A percentile compares a stretch with the other conserved stretches of the same genome.
Evolutionary conservation across 1,140 invertebrate genomes (phyloP).

Genomic region (Portunus trituberculatus): DNA sequence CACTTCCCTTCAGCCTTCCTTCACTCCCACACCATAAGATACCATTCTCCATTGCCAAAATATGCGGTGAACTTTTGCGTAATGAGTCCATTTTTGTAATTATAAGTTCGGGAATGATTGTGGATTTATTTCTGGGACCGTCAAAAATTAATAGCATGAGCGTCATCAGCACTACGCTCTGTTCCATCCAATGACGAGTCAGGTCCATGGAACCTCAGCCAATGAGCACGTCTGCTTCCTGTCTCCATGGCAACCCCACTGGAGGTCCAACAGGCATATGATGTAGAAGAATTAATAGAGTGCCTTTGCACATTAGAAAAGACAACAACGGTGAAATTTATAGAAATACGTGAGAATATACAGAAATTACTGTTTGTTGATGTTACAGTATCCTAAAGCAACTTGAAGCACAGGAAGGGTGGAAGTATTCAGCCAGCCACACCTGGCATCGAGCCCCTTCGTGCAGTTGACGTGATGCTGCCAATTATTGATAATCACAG

Average conservation of each 20-base stretch:
- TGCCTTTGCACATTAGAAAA: neutral
- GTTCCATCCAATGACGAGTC: slow-evolving; percentile 56
- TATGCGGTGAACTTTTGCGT: neutral
- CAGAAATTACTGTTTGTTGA: too few species aligned
- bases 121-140: neutral
- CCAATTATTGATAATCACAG: slow-evolving; percentile 75
- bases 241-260: slow-evolving; percentile 66
- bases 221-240: slow-evolving; percentile 46
- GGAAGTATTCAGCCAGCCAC: neutral
- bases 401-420: too few species aligned
- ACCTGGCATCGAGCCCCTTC: neutral
- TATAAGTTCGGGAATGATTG: neutral
- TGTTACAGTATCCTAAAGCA: too few species aligned
- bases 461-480: slow-evolving; percentile 65
- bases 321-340: too few species aligned
- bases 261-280: neutral
- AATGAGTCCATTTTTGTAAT: neutral
- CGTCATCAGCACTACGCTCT: slow-evolving; percentile 6
- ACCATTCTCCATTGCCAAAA: neutral
- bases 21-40: too few species aligned
- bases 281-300: slow-evolving; percentile 13
- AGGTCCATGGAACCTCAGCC: slow-evolving; percentile 38
- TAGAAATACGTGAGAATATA: too few species aligned
- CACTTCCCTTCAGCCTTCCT: too few species aligned
- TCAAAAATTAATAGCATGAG: slow-evolving; percentile 60